Percentiles rank a stretch among this genome's conserved stretches.
Conservation (phyloP, 2,797 vertebrate genomes). For the Nyctibius grandis region DNA sequence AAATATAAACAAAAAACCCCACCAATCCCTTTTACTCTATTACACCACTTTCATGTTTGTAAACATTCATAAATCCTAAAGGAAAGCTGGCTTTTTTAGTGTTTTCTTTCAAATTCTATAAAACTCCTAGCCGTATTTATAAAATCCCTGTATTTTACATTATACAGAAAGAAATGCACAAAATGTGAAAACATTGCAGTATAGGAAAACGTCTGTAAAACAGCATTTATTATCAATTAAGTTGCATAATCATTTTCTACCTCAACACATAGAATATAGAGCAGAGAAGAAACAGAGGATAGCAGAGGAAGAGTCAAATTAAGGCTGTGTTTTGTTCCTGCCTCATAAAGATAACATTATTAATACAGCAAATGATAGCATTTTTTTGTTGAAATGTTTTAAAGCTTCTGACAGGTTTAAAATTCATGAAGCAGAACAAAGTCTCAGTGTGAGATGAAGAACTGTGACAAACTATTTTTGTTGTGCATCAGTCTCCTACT, state of each 20-base stretch:
- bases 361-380: not conserved
- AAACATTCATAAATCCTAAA: not conserved
- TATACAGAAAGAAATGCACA: not conserved
- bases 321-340: not conserved
- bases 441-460: not conserved
- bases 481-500: not conserved
- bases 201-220: not conserved
- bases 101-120: not conserved
- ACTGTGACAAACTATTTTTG: not conserved
- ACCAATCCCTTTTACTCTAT: not conserved
- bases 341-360: not conserved
- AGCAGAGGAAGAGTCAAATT: not conserved
- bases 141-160: not conserved
- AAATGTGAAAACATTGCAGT: not conserved
- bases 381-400: not conserved
- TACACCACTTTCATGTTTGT: not conserved
- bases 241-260: not conserved
- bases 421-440: slow-evolving; percentile 27
- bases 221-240: not conserved
- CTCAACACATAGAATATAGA: not conserved
- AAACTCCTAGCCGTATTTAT: not conserved
- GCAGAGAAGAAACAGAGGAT: not conserved
- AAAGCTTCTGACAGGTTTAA: slow-evolving; percentile 21
- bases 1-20: rapidly evolving
- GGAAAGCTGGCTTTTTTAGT: not conserved